These are phyloP conservation scores for Boloria selene DNA, from an alignment of 2,888 invertebrate genomes.

Conservation along the genomic window DNA sequence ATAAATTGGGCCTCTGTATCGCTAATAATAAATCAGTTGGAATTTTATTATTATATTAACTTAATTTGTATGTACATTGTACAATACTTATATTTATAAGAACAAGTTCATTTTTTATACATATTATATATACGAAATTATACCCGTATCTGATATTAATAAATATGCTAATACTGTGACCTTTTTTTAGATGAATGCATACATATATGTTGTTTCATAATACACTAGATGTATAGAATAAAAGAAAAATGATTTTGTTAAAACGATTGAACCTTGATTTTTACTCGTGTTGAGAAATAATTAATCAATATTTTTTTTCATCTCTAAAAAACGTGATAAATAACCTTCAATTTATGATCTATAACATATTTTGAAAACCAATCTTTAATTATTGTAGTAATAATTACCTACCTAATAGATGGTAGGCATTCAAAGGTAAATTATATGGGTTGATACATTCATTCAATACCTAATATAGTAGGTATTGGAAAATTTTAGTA, in stretches of 20 bases:
- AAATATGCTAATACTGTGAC: conserved; percentile 41
- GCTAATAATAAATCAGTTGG: too few species aligned
- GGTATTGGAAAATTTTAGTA: neutral
- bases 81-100: too few species aligned
- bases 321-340: conserved; percentile 29
- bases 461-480: too few species aligned
- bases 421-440: neutral
- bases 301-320: conserved; percentile 30
- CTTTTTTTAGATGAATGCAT: conserved; percentile 37
- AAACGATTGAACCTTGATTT: conserved; percentile 36
- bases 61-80: too few species aligned
- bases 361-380: conserved; percentile 18
- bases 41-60: too few species aligned
- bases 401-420: neutral
- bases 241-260: conserved; percentile 32
- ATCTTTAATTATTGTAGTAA: conserved; percentile 16
- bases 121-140: too few species aligned
- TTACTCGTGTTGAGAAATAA: conserved; percentile 33
- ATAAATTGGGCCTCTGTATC: too few species aligned
- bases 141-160: conserved; percentile 28
- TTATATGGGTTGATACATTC: neutral
- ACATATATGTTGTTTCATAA: conserved; percentile 31
- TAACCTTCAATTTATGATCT: conserved; percentile 38
- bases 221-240: conserved; percentile 20
- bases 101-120: too few species aligned